phyloP scores from a whole-genome alignment of 2,888 invertebrate species.

The Perizoma flavofasciatum region DNA sequence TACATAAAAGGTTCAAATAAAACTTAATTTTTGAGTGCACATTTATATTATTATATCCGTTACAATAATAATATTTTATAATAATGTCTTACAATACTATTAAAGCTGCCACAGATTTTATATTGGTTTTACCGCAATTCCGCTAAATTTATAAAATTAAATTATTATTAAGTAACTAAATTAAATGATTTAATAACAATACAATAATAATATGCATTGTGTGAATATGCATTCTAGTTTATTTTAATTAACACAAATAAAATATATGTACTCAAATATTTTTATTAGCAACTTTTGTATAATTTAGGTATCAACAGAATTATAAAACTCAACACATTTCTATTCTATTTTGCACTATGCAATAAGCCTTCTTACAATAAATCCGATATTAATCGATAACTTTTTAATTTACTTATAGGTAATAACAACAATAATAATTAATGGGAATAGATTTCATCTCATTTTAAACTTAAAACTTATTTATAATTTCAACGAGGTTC shows the following conservation, averaged over 20 bases:
- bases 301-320: neutral
- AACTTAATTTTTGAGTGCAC: conserved; percentile 67
- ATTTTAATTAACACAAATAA: too few species aligned
- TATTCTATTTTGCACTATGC: conserved; percentile 41
- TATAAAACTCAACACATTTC: conserved; percentile 25
- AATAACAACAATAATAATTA: conserved; percentile 26
- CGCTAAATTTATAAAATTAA: conserved; percentile 51
- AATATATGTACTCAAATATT: neutral
- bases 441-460: conserved; percentile 22
- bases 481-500: neutral
- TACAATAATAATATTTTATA: conserved; percentile 70
- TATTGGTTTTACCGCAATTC: conserved; percentile 69
- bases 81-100: conserved; percentile 74
- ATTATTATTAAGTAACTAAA: conserved; percentile 25
- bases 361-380: conserved; percentile 45
- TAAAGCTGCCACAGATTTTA: conserved; percentile 79
- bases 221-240: neutral
- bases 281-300: neutral
- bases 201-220: conserved; percentile 11
- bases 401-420: conserved; percentile 33
- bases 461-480: conserved; percentile 2
- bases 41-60: conserved; percentile 61
- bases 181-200: conserved; percentile 18
- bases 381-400: conserved; percentile 52
- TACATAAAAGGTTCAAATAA: conserved; percentile 27